These are phyloP conservation scores for Danaus chrysippus DNA, from an alignment of 2,888 invertebrate genomes.

Conservation along the genomic window DNA sequence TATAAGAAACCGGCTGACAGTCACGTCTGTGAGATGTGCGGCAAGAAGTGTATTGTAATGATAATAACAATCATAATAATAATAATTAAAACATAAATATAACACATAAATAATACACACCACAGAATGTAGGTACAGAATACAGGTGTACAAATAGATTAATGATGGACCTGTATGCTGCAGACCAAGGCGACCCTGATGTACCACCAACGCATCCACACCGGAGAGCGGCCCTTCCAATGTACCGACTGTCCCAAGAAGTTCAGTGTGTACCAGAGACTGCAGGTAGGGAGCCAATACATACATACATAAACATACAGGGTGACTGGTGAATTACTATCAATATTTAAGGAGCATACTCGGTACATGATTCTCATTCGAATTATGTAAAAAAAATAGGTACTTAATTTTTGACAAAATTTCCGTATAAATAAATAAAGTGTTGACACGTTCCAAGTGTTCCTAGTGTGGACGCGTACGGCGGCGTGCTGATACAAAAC, in stretches of 20 bases:
- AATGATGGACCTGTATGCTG: not conserved
- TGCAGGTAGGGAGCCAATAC: constrained; percentile 34
- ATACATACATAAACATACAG: not conserved
- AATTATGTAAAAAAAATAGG: too few species aligned
- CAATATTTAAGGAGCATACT: too few species aligned
- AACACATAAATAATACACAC: not conserved
- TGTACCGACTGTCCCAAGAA: constrained; percentile 42
- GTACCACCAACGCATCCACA: constrained; percentile 45
- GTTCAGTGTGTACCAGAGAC: constrained; percentile 40
- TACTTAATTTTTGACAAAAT: too few species aligned
- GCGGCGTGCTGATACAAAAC: too few species aligned
- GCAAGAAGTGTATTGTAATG: constrained; percentile 57
- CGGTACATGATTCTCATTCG: too few species aligned
- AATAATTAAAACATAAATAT: not conserved
- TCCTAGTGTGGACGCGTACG: too few species aligned
- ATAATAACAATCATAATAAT: too few species aligned
- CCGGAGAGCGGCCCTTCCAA: constrained; percentile 27
- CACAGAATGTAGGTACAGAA: not conserved
- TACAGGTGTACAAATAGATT: not conserved
- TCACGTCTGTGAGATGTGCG: constrained; percentile 60
- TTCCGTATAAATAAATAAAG: too few species aligned
- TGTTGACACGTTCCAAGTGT: too few species aligned
- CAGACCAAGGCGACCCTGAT: constrained; percentile 51
- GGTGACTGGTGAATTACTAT: too few species aligned
- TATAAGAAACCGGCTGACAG: constrained; percentile 25